Conservation (phyloP, 2,113 vertebrate genomes). For the Spheniscus mendiculus region DNA sequence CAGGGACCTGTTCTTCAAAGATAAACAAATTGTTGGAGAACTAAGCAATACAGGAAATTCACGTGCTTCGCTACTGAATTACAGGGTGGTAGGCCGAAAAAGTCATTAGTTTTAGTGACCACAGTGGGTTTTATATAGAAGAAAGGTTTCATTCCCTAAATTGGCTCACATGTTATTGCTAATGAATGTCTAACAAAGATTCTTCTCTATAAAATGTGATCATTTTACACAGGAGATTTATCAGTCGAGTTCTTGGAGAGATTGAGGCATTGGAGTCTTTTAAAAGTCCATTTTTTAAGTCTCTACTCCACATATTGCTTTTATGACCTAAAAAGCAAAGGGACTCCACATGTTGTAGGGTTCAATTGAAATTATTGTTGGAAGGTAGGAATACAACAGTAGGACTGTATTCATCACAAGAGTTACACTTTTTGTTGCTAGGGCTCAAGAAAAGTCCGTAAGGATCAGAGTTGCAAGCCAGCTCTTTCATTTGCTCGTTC, state of each 20-base stretch:
- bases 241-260: constrained; percentile 69
- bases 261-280: constrained; percentile 69
- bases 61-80: constrained; percentile 38
- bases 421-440: constrained; percentile 67
- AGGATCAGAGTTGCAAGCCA: constrained; percentile 68
- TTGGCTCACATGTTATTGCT: constrained; percentile 67
- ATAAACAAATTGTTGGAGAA: constrained; percentile 65
- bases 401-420: constrained; percentile 71
- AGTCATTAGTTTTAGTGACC: constrained; percentile 71
- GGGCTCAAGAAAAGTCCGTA: constrained; percentile 64
- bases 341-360: constrained; percentile 69
- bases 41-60: constrained; percentile 49
- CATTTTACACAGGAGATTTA: constrained; percentile 73
- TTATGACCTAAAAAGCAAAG: constrained; percentile 76
- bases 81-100: constrained; percentile 52
- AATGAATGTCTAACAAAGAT: constrained; percentile 73
- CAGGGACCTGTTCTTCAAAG: constrained; percentile 59
- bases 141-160: constrained; percentile 67
- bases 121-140: constrained; percentile 60
- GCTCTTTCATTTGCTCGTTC: constrained; percentile 59
- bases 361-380: constrained; percentile 75
- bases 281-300: constrained; percentile 72
- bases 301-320: constrained; percentile 68
- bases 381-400: constrained; percentile 71
- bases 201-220: constrained; percentile 71